A percentile compares a stretch with the other conserved stretches of the same genome.
phyloP scores from a whole-genome alignment of 2,888 invertebrate genomes.

The Drosophila kuntzei region DNA sequence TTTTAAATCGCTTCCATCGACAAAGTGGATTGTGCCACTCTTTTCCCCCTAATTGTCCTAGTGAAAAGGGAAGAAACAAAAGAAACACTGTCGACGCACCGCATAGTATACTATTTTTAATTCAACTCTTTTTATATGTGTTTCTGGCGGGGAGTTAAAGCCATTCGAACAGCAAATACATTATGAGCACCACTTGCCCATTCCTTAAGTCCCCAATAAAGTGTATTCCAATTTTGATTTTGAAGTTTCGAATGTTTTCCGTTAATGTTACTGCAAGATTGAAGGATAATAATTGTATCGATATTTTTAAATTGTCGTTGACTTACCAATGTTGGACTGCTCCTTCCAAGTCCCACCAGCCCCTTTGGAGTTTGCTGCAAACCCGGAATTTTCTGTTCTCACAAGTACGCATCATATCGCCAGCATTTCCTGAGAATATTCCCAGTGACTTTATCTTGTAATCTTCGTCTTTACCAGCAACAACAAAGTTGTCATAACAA shows the following conservation, averaged over 20 bases:
- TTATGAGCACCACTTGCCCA: not conserved
- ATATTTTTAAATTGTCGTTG: not conserved
- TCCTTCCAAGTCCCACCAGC: not conserved
- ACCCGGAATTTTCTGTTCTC: not conserved
- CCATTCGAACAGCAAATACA: not conserved
- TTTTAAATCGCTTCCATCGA: too few species aligned
- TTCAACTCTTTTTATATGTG: too few species aligned
- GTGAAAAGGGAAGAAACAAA: too few species aligned
- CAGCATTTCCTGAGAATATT: not conserved
- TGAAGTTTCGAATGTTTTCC: conserved; percentile 13
- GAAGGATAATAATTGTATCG: not conserved
- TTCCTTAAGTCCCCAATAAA: conserved; percentile 11
- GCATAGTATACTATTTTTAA: too few species aligned
- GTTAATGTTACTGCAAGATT: conserved; percentile 13
- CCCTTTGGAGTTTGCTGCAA: not conserved
- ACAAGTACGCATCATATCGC: not conserved
- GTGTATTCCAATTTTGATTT: conserved; percentile 15
- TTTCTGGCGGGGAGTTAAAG: too few species aligned
- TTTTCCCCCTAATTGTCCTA: too few species aligned
- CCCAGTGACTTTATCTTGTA: not conserved
- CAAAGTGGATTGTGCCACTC: too few species aligned
- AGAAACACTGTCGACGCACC: too few species aligned
- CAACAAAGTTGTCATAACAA: not conserved
- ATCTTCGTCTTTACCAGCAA: not conserved
- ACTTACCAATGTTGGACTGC: not conserved